Evolutionary conservation across 2,888 invertebrate species (phyloP).

Genomic region (Nemotelus nigrinus): DNA sequence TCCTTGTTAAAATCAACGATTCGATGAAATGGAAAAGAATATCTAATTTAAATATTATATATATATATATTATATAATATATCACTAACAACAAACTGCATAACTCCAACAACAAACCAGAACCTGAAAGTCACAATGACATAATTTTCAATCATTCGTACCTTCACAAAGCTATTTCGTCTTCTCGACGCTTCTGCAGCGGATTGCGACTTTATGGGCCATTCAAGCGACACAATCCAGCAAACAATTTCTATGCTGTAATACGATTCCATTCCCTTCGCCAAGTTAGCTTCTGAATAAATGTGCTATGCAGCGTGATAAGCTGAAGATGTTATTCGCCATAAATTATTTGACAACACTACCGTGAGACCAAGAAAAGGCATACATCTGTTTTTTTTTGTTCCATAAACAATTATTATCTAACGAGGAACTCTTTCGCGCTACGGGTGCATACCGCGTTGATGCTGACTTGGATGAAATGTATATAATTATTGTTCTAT

Average conservation of each 20-base stretch:
- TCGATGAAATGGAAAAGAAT: no score
- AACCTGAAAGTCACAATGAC: no score
- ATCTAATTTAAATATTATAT: no score
- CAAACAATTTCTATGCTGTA: neutral
- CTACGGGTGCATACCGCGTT: constrained; percentile 1
- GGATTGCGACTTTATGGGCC: constrained; percentile 15
- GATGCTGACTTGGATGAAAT: neutral
- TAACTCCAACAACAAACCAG: no score
- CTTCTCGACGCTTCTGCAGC: constrained; percentile 34
- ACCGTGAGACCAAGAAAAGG: constrained; percentile 32
- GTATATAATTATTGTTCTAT: constrained; percentile 19
- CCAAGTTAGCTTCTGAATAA: neutral
- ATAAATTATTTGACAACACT: constrained; percentile 39
- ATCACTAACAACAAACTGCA: no score
- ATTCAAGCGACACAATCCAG: neutral
- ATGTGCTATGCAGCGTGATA: constrained; percentile 10
- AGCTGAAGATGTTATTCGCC: constrained; percentile 30
- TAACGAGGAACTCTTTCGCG: constrained; percentile 31
- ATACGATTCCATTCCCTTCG: neutral
- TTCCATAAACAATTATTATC: constrained; percentile 37
- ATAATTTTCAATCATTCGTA: no score
- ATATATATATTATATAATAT: no score
- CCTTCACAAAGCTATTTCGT: neutral
- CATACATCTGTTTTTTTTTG: constrained; percentile 11
- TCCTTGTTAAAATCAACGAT: no score